Conservation (phyloP, 2,888 invertebrate genomes). For the Micropterix aruncella region DNA sequence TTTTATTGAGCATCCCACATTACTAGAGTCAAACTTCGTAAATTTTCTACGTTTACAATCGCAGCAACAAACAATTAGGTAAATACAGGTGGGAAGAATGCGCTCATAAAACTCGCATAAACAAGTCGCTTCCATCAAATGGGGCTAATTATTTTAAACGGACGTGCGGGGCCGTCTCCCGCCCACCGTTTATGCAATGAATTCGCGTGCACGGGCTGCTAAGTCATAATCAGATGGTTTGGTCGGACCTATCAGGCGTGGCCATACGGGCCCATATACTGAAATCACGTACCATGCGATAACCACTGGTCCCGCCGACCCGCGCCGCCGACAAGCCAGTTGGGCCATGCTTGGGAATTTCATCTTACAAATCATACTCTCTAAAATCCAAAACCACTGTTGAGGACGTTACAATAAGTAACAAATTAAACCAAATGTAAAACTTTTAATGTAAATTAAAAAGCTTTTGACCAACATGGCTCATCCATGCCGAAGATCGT, state of each 20-base stretch:
- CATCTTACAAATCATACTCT: no score
- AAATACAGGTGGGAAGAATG: background rate
- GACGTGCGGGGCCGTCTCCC: background rate
- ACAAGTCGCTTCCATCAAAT: background rate
- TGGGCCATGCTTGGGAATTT: no score
- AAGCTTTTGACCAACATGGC: no score
- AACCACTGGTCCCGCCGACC: constrained; percentile 1
- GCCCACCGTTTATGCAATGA: constrained; percentile 1
- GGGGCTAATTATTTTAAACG: background rate
- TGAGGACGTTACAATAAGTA: no score
- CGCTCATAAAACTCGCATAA: background rate
- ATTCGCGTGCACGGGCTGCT: background rate
- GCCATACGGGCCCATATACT: constrained; percentile 2
- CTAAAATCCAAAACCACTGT: no score
- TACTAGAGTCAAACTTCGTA: no score
- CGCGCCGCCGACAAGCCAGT: constrained; percentile 1
- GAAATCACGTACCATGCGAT: background rate
- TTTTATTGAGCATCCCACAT: no score
- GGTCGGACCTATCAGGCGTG: background rate
- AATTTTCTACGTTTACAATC: no score
- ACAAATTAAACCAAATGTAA: no score
- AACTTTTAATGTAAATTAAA: no score
- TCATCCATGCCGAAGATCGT: no score
- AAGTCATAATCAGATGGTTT: constrained; percentile 5
- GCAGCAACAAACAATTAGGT: no score